Percentiles rank a stretch among this genome's conserved stretches.
Evolutionary conservation across 2,888 invertebrate species (phyloP).

Genomic region (Muscina levida): DNA sequence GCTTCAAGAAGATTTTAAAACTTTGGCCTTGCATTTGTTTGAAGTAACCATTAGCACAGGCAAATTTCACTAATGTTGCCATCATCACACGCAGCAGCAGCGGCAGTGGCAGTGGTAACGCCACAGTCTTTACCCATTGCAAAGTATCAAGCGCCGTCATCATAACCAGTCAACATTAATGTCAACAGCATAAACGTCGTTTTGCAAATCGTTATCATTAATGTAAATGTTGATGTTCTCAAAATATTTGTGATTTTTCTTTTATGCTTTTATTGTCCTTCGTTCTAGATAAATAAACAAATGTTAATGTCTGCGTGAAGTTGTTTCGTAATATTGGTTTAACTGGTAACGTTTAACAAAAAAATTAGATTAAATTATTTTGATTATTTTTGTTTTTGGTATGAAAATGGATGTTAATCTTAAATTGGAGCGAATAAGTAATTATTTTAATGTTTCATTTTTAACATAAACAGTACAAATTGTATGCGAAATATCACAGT

Average conservation of each 20-base stretch:
- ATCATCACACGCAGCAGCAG: conserved; percentile 5
- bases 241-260: conserved; percentile 5
- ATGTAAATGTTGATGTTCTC: conserved; percentile 19
- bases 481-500: too few relatives aligned
- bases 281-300: conserved; percentile 23
- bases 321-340: not conserved
- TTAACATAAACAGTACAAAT: too few relatives aligned
- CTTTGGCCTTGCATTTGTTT: not conserved
- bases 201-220: conserved; percentile 42
- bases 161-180: conserved; percentile 12
- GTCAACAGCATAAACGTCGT: conserved; percentile 32
- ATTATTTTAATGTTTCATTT: too few relatives aligned
- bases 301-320: conserved; percentile 7
- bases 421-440: too few relatives aligned
- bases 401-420: not conserved
- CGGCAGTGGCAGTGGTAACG: not conserved
- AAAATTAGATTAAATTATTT: not conserved
- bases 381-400: not conserved
- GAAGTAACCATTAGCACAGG: conserved; percentile 10
- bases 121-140: not conserved
- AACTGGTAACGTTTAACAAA: not conserved
- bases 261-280: not conserved
- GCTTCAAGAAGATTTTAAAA: not conserved
- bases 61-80: conserved; percentile 44
- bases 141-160: not conserved